phyloP scores from a whole-genome alignment of 2,888 invertebrate genomes.

The Chrysolina oricalcia region DNA sequence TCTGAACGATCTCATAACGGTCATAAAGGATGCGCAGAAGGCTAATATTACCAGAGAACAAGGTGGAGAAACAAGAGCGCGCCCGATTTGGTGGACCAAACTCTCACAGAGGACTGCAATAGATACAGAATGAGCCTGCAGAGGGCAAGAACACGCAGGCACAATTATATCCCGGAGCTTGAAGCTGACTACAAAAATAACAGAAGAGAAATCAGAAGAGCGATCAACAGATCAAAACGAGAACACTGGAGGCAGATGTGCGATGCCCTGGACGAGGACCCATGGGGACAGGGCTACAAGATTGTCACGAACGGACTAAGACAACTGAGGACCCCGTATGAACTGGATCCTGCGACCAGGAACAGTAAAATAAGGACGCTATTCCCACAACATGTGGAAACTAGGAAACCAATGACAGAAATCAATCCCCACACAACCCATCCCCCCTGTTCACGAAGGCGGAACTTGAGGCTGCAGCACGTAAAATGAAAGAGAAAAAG shows the following conservation, averaged over 20 bases:
- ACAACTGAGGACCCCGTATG: background rate
- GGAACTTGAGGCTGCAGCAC: too few relatives aligned
- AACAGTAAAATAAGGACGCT: too few relatives aligned
- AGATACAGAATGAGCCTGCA: too few relatives aligned
- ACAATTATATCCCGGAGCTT: background rate
- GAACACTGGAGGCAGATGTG: background rate
- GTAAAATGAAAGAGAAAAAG: too few relatives aligned
- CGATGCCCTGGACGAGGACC: background rate
- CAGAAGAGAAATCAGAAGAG: background rate
- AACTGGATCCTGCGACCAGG: background rate
- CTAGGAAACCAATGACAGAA: too few relatives aligned
- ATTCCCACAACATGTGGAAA: too few relatives aligned
- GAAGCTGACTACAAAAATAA: background rate
- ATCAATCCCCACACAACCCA: too few relatives aligned
- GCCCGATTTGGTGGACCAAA: too few relatives aligned
- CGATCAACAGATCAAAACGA: background rate
- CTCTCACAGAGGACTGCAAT: too few relatives aligned
- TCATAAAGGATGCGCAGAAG: conserved; percentile 4
- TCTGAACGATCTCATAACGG: background rate
- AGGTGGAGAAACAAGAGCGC: too few relatives aligned
- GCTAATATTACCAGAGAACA: background rate
- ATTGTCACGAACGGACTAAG: background rate
- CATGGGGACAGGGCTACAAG: background rate
- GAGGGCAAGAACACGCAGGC: too few relatives aligned
- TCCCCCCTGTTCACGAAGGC: too few relatives aligned